Evolutionary conservation across 2,888 invertebrate genomes (phyloP).

Genomic region (Loripinus fragilis): DNA sequence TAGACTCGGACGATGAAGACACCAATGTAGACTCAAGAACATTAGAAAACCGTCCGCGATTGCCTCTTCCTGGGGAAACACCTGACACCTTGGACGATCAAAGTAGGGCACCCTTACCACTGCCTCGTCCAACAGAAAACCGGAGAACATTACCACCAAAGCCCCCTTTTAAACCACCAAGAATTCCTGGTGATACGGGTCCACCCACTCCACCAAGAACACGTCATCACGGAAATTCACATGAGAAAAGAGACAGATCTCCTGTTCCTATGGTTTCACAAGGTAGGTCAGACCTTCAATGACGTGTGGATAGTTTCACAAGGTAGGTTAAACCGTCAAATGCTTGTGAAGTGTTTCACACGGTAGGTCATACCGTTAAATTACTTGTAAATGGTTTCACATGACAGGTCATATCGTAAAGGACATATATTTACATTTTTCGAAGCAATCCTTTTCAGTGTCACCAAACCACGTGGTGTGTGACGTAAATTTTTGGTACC

Average conservation of each 20-base stretch:
- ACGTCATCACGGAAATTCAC: neutral
- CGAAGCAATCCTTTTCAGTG: no score
- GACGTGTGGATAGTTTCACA: neutral
- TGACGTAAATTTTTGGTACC: no score
- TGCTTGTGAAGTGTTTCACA: no score
- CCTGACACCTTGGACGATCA: neutral
- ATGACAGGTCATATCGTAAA: no score
- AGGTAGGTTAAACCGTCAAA: neutral
- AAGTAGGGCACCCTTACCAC: neutral
- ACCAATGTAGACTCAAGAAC: slow-evolving; percentile 23
- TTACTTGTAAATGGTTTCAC: no score
- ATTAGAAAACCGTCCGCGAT: slow-evolving; percentile 39
- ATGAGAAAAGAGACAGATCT: neutral
- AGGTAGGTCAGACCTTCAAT: no score
- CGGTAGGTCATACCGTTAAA: no score
- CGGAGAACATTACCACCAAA: neutral
- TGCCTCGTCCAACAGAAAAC: slow-evolving; percentile 6
- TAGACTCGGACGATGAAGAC: slow-evolving; percentile 63
- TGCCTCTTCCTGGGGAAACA: slow-evolving; percentile 31
- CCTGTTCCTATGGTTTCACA: neutral
- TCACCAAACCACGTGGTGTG: no score
- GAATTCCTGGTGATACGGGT: neutral
- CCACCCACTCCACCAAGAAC: neutral
- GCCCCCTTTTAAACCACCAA: slow-evolving; percentile 38
- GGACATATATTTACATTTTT: no score